Evolutionary conservation across 2,113 vertebrate species (phyloP).

Genomic region (Machaerirhynchus nigripectus): DNA sequence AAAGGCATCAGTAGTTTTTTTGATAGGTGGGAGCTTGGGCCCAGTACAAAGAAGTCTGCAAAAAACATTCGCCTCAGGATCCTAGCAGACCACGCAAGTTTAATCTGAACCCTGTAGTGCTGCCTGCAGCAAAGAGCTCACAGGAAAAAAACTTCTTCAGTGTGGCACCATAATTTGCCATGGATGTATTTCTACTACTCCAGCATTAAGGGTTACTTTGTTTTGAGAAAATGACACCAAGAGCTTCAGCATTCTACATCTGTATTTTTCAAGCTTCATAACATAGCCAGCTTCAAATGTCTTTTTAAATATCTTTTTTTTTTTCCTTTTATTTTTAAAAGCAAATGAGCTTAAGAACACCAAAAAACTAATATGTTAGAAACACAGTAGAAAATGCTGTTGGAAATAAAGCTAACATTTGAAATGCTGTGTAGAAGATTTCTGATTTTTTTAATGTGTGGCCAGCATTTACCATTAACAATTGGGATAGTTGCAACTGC

Average conservation of each 20-base stretch:
- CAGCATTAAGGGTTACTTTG: not conserved
- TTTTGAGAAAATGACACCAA: not conserved
- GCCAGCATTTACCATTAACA: not conserved
- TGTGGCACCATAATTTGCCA: not conserved
- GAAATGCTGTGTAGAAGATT: not conserved
- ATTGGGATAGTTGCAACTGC: not conserved
- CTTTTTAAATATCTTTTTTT: not conserved
- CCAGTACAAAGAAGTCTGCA: not conserved
- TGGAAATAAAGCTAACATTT: not conserved
- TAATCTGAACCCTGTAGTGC: not conserved
- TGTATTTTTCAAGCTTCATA: not conserved
- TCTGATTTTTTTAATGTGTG: not conserved
- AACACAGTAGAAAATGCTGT: not conserved
- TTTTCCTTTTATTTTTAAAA: not conserved
- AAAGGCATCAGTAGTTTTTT: not conserved
- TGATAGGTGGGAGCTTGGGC: not conserved
- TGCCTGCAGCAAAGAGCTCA: not conserved
- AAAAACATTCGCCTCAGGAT: not conserved
- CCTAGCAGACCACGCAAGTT: not conserved
- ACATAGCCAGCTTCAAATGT: not conserved
- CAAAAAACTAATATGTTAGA: not conserved
- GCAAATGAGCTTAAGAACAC: not conserved
- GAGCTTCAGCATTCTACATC: not conserved
- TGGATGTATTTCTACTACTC: not conserved
- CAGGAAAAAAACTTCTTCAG: not conserved